Evolutionary conservation across 2,113 vertebrate genomes (phyloP), one percentile per base, ranked within the genome.

Genomic region (Stigmatopora nigra): DNA sequence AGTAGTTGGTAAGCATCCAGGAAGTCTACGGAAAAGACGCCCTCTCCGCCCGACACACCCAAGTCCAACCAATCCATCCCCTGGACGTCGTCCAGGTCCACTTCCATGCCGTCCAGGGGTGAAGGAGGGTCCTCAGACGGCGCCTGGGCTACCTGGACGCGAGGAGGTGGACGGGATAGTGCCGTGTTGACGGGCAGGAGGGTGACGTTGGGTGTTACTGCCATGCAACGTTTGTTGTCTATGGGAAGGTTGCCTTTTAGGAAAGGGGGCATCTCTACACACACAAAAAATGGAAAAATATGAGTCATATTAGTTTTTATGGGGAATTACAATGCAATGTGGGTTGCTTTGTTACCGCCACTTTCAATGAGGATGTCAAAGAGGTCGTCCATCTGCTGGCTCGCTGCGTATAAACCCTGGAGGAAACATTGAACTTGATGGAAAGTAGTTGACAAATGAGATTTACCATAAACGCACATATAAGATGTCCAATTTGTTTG

Each of bases 321-420:
- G 38, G 5, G 5, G 38, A 7, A 41, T 7, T 41, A 10, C 38
- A 10, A 41, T 41, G 38, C 11, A 9, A 60, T 19, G 38, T n/a
- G 12, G 14, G 2, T 13, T 17, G 14, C 36, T 31, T 59, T 71
- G 85, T 84, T 64, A 98, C 97, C 97, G 86, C 97, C 97, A 0
- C 94, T 99, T 80, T 98, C 95, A 65, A 99, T 98, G 73, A 99
- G 91, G 78, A 99, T 95, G 62, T 98, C 97, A 72, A 99, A 99
- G 72, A 99, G 91, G 81, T 99, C 97, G 8, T 98, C 97, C 97
- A 99, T 99, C 83, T 99, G 94, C 86, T 99, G 97, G 77, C 96
- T 97, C 22, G 93, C 92, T 0, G 87, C 90, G 14, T 66, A 93
- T 56, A 93, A 88, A 77, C 91, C 64, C 97, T 99, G 72, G 46